Conservation (phyloP, 2,888 invertebrate species). For the Amiota communis region DNA sequence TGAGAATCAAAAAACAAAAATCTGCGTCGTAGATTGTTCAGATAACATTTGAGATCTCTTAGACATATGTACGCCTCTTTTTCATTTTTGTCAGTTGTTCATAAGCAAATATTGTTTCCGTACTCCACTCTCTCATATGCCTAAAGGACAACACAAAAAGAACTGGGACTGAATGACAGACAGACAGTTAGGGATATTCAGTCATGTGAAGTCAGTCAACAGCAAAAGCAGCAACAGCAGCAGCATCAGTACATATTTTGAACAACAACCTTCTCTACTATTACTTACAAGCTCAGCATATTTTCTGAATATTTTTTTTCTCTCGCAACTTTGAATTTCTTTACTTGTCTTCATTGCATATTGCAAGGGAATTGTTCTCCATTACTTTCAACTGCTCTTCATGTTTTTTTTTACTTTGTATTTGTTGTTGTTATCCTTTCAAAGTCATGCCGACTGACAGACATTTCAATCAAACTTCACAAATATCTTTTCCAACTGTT, state of each 20-base stretch:
- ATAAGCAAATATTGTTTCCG: too few relatives aligned
- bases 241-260: background rate
- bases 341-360: too few relatives aligned
- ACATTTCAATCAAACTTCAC: conserved; percentile 59
- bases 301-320: background rate
- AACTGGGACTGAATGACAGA: background rate
- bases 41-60: background rate
- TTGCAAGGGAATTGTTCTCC: conserved; percentile 6
- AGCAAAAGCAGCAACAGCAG: conserved; percentile 7
- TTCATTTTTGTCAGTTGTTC: too few relatives aligned
- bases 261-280: background rate
- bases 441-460: conserved; percentile 45
- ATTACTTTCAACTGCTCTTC: conserved; percentile 36
- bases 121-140: too few relatives aligned
- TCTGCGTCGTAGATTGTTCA: background rate
- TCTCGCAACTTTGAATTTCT: too few relatives aligned
- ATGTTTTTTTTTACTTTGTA: conserved; percentile 34
- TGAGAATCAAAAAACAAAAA: background rate
- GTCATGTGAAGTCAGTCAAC: background rate
- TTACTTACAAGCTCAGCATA: background rate
- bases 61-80: background rate
- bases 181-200: conserved; percentile 4
- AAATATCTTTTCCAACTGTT: background rate
- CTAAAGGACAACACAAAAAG: too few relatives aligned
- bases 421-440: conserved; percentile 38